Base-by-base conservation (phyloP, 2,888 invertebrate genomes). In the Caprella mutica region DNA sequence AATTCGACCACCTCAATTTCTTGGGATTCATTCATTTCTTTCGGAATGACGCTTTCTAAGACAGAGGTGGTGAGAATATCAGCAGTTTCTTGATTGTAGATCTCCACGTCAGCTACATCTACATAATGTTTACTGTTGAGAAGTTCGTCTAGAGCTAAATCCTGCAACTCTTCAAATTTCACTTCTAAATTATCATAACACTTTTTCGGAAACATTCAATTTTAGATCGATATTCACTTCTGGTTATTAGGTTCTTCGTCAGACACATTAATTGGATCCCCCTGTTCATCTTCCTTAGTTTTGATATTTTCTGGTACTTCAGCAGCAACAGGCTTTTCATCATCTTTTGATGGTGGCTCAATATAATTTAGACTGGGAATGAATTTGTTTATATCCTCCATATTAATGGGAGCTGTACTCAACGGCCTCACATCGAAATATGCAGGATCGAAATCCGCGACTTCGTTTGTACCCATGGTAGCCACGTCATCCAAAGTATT, bases 401-500 rank as follows among this genome's bases (percentile, higher is more conserved):
- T 43, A n/a, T 8, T 42, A 21, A 39, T 26, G 8, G 52, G 52
- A 4, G 27, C 26, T 23, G 39, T 35, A 17, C 27, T 52, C 3
- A 52, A 26, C 5, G 48, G 48, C 17, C 48, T 48, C 21, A 30
- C 48, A 17, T 48, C 48, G 19, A 48, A n/a, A n/a, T n/a, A 8
- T 39, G 57, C 24, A 23, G 57, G 57, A 24, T 63, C 63, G 12
- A 59, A 56, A 40, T 63, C 63, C 12, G 59, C 63, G 3, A 63
- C 59, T 33, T 63, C 63, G 42, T 63, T 59, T n/a, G 63, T 63
- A 5, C 55, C 57, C 54, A 63, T 59, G 6, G 63, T 63, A 21
- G 57, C 48, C 30, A 63, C 56, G 21, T 59, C 63, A 35, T 63
- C 63, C 24, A 63, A 48, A 17, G 63, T 63, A 26, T 63, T 63